Base-by-base conservation (phyloP, 2,888 invertebrate genomes). In the Lithophane socia region DNA sequence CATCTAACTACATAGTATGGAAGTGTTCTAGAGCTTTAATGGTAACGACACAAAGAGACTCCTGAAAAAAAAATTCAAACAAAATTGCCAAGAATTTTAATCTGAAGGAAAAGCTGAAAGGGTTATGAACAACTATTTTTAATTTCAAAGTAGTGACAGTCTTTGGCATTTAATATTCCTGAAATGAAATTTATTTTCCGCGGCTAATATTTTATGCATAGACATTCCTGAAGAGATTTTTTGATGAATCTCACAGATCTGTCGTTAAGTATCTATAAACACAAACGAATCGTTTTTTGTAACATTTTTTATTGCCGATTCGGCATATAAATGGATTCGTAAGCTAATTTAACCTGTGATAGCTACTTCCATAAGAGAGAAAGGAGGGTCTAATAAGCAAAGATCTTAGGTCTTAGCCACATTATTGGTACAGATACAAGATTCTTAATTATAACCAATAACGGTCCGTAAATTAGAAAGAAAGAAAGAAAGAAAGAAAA, bases 101-200 rank as follows among this genome's bases (percentile, higher is more conserved):
- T 84, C 72, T 64, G 3, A 42, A 84, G 5, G 37, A 65, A 66
- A 74, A 83, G 49, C 24, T 71, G 0, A 67, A 75, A 60, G 69
- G 68, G 65, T 71, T 61, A 60, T 12, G 61, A 66, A 49, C 73
- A 84, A 86, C 84, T 79, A 86, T 84, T 84, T 84, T 73, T 79
- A 80, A 86, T 84, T 72, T 86, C 12, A n/a, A 73, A 65, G 52
- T 21, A 65, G 73, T 68, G 21, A 52, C 47, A 71, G 63, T 44
- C 79, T 85, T 64, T 66, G 73, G 67, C 52, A 73, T 83, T 86
- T 83, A 86, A 82, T 77, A 82, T 82, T 77, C 63, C 29, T 49
- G 58, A 83, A 76, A 76, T 47, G 24, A 63, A 77, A 82, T 67
- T 74, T 67, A 70, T 64, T 75, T 86, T 61, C 44, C 54, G 37